Evolutionary conservation across 2,113 vertebrate genomes (phyloP), one percentile per base, ranked within the genome.

Genomic region (Helogale parvula): DNA sequence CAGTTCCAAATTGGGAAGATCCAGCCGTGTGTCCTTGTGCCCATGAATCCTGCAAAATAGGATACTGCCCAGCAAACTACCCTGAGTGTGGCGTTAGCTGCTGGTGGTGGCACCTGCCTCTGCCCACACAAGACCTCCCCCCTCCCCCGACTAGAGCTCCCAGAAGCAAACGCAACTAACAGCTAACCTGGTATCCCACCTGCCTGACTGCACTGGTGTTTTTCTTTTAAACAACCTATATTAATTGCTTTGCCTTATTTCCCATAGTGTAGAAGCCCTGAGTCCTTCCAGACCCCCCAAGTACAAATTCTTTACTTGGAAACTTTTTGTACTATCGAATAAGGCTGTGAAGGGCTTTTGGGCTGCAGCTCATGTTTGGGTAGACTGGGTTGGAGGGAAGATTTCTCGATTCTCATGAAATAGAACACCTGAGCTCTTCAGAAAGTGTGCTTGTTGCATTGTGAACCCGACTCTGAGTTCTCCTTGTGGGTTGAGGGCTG

Each of bases 21-120:
- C 47, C 69, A 88, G 57, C 88, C 50, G 0, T 68, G 71, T 82
- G n/a, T 97, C 88, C 98, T 98, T 98, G 98, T 99, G 98, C 96
- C 98, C 98, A 50, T 98, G 98, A 94, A 60, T 97, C 95, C 98
- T 99, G 98, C 96, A 97, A 98, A 98, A 97, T 98, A 97, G 98
- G 98, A 98, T 98, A 98, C 98, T 99, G 98, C 98, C 98, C 97
- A 65, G 16, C 63, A 90, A 1, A 63, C 52, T 69, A 45, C 86
- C 89, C 15, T 74, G 98, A 96, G 31, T 76, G 94, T 88, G 97
- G 95, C 91, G 96, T 54, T 54, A 95, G 97, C 72, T 85, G 80
- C 29, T 12, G 86, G 83, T n/a, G 54, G 69, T 38, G 57, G 41
- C 16, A 31, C 1, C 93, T 95, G 91, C 94, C 95, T 96, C 80